phyloP scores from a whole-genome alignment of 2,797 vertebrate genomes.

The Chiroxiphia lanceolata region DNA sequence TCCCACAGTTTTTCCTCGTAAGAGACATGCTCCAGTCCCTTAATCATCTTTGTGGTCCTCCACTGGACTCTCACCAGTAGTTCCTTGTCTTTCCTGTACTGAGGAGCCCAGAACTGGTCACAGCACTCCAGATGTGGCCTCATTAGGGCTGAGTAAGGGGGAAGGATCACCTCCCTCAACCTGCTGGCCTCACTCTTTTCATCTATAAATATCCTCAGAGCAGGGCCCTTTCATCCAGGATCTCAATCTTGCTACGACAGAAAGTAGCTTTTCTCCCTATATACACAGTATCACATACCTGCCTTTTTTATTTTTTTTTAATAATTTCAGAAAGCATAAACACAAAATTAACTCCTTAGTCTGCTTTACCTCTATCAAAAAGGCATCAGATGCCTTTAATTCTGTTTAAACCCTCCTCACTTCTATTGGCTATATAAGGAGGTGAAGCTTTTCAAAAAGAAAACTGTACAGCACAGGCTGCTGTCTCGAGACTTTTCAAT shows the following conservation, averaged over 20 bases:
- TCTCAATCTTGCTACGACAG: background rate
- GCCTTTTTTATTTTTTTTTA: background rate
- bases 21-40: background rate
- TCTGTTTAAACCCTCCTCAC: background rate
- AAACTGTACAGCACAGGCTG: background rate
- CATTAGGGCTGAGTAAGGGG: rapidly evolving
- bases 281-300: background rate
- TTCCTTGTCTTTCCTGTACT: background rate
- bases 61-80: background rate
- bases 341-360: background rate
- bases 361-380: background rate
- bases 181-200: background rate
- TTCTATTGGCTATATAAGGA: background rate
- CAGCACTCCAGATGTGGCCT: background rate
- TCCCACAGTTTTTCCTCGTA: background rate
- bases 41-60: background rate
- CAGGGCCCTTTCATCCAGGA: background rate
- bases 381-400: background rate
- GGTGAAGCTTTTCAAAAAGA: background rate
- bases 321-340: background rate
- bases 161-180: background rate
- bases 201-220: background rate
- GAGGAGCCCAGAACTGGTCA: background rate
- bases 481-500: background rate
- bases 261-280: background rate